Conservation (phyloP, 2,113 vertebrate species). For the Romanogobio albipinnatus region DNA sequence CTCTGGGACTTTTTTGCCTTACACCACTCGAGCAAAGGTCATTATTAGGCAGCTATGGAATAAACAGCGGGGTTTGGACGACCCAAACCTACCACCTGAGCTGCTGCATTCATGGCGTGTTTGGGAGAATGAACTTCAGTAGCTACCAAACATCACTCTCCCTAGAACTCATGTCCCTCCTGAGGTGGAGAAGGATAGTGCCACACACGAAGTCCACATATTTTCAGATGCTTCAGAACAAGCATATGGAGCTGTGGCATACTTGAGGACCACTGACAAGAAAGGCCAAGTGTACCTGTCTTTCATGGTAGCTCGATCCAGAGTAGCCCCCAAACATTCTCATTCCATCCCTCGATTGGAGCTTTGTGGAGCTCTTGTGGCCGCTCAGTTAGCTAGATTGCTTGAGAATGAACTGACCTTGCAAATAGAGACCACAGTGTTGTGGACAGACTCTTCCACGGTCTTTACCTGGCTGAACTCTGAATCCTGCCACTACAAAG, state of each 20-base stretch:
- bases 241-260: conserved; percentile 34
- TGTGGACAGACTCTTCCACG: not conserved
- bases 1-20: conserved; percentile 18
- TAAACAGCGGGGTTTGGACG: conserved; percentile 8
- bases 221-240: conserved; percentile 23
- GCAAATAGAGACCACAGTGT: not conserved
- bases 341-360: conserved; percentile 20
- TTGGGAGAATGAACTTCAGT: not conserved
- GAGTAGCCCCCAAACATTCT: not conserved
- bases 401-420: not conserved
- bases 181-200: not conserved
- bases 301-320: conserved; percentile 9
- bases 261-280: conserved; percentile 33
- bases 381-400: not conserved
- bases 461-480: not conserved
- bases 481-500: not conserved
- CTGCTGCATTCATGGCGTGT: not conserved
- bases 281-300: conserved; percentile 69
- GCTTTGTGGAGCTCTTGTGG: conserved; percentile 19
- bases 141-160: not conserved
- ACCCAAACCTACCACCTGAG: conserved; percentile 11
- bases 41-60: conserved; percentile 13
- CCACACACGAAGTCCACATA: not conserved
- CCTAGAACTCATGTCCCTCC: not conserved
- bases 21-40: conserved; percentile 24